phyloP scores from a whole-genome alignment of 2,888 invertebrate genomes.

The Idaea biselata region DNA sequence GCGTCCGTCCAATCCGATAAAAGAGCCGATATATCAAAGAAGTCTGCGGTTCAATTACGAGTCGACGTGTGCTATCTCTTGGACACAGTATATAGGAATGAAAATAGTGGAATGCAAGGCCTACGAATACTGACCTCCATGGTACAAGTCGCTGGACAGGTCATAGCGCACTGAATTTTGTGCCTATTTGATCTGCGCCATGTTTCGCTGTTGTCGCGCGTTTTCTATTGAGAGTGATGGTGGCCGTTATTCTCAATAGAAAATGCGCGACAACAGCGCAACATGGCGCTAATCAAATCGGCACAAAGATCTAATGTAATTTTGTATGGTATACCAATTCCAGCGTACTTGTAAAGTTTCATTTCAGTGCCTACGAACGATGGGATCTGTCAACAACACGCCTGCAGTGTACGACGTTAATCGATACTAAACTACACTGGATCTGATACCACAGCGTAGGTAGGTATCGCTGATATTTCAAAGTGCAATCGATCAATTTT shows the following conservation, averaged over 20 bases:
- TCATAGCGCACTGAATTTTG: no score
- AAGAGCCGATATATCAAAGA: slow-evolving; percentile 80
- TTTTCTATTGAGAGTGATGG: no score
- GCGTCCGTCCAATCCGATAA: slow-evolving; percentile 78
- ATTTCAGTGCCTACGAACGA: slow-evolving; percentile 51
- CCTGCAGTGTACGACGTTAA: slow-evolving; percentile 33
- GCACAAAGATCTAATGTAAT: no score
- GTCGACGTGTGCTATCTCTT: slow-evolving; percentile 67
- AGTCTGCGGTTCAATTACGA: slow-evolving; percentile 76
- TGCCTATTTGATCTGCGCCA: no score
- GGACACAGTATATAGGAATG: slow-evolving; percentile 67
- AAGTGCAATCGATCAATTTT: not conserved
- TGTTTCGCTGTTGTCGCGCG: no score
- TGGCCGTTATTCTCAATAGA: no score
- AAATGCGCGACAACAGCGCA: no score
- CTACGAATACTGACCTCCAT: no score
- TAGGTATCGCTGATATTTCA: not conserved
- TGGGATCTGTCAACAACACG: slow-evolving; percentile 51
- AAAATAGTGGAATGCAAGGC: slow-evolving; percentile 56
- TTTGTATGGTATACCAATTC: no score
- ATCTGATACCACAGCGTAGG: slow-evolving; percentile 8
- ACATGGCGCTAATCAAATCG: no score
- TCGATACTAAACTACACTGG: slow-evolving; percentile 30
- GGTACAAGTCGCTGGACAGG: no score
- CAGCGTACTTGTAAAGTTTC: no score